Conservation (phyloP, 1,140 invertebrate species). For the Magallana gigas region DNA sequence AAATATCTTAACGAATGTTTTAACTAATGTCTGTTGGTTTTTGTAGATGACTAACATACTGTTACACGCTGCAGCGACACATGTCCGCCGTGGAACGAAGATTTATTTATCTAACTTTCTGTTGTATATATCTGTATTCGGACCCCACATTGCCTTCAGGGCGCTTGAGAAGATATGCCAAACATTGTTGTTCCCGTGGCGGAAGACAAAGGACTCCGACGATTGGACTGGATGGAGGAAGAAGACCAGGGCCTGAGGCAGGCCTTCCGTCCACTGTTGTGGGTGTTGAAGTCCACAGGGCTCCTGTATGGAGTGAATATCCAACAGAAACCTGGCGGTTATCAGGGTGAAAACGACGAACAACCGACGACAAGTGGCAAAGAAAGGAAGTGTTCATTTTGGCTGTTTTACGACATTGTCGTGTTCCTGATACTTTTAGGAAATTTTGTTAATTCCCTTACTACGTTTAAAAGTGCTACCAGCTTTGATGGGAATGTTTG, state of each 20-base stretch:
- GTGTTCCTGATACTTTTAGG: conserved; percentile 52
- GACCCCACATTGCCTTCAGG: background rate
- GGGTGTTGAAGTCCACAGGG: conserved; percentile 48
- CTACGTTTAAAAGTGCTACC: conserved; percentile 38
- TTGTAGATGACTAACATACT: too few relatives aligned
- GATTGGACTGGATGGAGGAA: background rate
- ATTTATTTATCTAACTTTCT: conserved; percentile 19
- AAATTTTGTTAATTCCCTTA: conserved; percentile 47
- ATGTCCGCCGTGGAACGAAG: conserved; percentile 2
- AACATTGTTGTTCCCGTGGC: conserved; percentile 19
- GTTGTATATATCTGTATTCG: conserved; percentile 25
- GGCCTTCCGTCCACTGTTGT: conserved; percentile 40
- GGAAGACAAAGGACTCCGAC: background rate
- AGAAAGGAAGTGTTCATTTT: background rate
- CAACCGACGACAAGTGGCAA: background rate
- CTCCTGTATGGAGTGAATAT: conserved; percentile 39
- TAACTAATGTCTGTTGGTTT: too few relatives aligned
- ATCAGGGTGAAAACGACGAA: background rate
- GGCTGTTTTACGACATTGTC: conserved; percentile 37
- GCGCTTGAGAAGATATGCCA: background rate
- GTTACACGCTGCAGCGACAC: background rate
- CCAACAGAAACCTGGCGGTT: background rate
- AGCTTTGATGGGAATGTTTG: conserved; percentile 56
- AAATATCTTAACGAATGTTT: too few relatives aligned
- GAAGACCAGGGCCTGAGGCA: conserved; percentile 23